phyloP scores from a whole-genome alignment of 2,113 vertebrate genomes.

The Sander vitreus region DNA sequence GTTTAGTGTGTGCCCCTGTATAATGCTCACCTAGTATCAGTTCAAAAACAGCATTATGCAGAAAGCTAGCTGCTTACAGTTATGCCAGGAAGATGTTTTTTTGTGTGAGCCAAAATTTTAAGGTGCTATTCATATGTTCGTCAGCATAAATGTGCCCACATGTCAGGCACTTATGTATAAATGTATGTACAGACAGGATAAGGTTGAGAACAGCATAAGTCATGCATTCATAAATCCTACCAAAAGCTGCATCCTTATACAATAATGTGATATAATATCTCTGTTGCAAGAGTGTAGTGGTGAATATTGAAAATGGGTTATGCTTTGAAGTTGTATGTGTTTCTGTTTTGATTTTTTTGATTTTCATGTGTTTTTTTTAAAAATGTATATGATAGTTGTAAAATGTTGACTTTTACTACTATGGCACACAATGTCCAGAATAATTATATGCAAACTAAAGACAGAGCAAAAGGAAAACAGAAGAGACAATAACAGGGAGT shows the following conservation, averaged over 20 bases:
- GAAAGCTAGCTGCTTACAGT: not conserved
- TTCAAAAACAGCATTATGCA: not conserved
- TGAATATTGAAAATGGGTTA: slow-evolving; percentile 2
- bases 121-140: slow-evolving; percentile 24
- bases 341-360: slow-evolving; percentile 9
- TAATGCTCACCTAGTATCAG: not conserved
- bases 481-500: slow-evolving; percentile 9
- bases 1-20: not conserved
- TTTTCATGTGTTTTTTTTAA: not conserved
- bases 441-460: not conserved
- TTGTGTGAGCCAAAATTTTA: slow-evolving; percentile 12
- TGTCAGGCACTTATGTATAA: slow-evolving; percentile 41
- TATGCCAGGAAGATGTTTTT: slow-evolving; percentile 1
- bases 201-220: slow-evolving; percentile 23
- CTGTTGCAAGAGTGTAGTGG: not conserved
- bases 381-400: not conserved
- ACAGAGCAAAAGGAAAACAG: slow-evolving; percentile 9
- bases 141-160: slow-evolving; percentile 34
- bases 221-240: slow-evolving; percentile 29
- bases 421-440: not conserved
- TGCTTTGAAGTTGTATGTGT: not conserved
- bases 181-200: slow-evolving; percentile 35
- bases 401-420: not conserved
- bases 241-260: slow-evolving; percentile 16
- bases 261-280: slow-evolving; percentile 24